Percentiles rank a stretch among this genome's conserved stretches.
phyloP scores from a whole-genome alignment of 1,140 invertebrate species.

The Tetragonula clypearis region DNA sequence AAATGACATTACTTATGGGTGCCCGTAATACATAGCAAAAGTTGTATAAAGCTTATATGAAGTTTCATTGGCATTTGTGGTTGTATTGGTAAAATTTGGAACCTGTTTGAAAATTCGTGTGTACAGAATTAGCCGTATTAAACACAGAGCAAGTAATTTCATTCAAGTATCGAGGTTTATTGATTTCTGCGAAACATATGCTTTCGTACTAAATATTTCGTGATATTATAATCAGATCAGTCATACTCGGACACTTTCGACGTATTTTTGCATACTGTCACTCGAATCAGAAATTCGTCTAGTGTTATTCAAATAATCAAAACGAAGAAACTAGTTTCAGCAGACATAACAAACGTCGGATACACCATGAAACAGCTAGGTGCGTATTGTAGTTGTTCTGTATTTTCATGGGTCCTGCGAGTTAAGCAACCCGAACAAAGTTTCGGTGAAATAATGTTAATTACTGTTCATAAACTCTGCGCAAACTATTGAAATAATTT shows the following conservation, averaged over 20 bases:
- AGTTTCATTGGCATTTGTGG: no score
- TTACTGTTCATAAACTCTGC: neutral
- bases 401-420: neutral
- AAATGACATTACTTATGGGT: no score
- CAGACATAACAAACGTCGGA: neutral
- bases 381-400: neutral
- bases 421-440: neutral
- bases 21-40: no score
- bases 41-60: no score
- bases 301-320: neutral
- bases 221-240: no score
- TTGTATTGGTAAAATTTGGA: neutral
- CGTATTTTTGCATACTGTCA: no score
- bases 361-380: neutral
- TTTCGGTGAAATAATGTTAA: slow-evolving; percentile 1
- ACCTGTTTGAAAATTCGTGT: neutral
- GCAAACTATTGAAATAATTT: neutral
- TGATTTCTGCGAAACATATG: neutral
- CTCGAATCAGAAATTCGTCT: neutral
- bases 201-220: neutral
- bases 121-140: neutral
- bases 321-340: neutral
- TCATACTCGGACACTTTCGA: no score
- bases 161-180: neutral
- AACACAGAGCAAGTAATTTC: neutral